phyloP scores from a whole-genome alignment of 2,797 vertebrate genomes.

The Astyanax mexicanus region DNA sequence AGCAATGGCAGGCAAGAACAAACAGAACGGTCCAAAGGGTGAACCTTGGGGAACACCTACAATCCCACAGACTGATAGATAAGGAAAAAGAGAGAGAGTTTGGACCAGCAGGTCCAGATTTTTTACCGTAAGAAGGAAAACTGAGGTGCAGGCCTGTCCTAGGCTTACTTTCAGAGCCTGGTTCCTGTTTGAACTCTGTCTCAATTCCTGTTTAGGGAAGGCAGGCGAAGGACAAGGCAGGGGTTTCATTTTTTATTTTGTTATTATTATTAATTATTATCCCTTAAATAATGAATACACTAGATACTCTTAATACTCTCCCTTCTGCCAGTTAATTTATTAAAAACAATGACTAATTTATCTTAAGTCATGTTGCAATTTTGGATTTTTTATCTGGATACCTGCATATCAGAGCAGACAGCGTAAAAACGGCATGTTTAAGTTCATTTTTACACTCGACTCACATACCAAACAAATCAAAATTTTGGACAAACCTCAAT shows the following conservation, averaged over 20 bases:
- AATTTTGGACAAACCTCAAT: no score
- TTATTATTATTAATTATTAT: not conserved
- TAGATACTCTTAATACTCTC: no score
- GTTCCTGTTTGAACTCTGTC: constrained; percentile 77
- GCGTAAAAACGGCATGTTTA: no score
- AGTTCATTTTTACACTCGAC: no score
- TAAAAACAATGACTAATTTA: no score
- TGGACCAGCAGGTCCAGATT: constrained; percentile 64
- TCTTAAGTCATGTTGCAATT: no score
- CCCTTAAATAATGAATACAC: not conserved
- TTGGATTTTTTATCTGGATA: no score
- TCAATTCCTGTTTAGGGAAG: constrained; percentile 60
- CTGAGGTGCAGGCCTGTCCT: constrained; percentile 81
- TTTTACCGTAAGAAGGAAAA: constrained; percentile 79
- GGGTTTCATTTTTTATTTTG: constrained; percentile 52
- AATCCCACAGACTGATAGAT: constrained; percentile 65
- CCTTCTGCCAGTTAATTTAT: no score
- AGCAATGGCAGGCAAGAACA: constrained; percentile 64
- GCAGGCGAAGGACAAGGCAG: constrained; percentile 67
- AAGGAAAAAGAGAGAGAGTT: constrained; percentile 54
- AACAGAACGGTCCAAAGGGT: constrained; percentile 54
- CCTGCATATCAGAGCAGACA: no score
- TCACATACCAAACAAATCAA: no score
- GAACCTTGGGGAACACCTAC: constrained; percentile 67
- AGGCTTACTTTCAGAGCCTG: constrained; percentile 75